Base-by-base conservation (phyloP, 2,797 vertebrate genomes). In the Manis crassicaudata region DNA sequence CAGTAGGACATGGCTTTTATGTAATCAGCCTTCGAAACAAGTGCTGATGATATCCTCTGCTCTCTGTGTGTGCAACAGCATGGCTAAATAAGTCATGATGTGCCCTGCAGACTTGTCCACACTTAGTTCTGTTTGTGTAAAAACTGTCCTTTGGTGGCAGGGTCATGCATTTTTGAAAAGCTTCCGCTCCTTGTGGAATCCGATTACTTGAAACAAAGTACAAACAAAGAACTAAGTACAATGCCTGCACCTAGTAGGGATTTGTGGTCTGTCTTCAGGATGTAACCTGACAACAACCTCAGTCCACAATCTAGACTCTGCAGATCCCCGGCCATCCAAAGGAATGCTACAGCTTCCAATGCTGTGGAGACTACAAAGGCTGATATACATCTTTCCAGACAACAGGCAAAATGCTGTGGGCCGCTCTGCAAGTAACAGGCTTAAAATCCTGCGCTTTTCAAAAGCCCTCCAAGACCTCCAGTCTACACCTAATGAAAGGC, bases 401-500 rank as follows among this genome's bases (percentile, higher is more conserved):
- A 1, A 72, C 77, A 68, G 90, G 77, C 58, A 62, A 86, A 94
- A 75, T n/a, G 35, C 90, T 5, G 17, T 58, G n/a, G 35, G 58
- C 75, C 46, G 4, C 87, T 95, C 80, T 85, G 3, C 76, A 90
- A 94, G 92, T 80, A 77, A 83, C 9, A 88, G 62, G 86, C 79
- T 95, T 70, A 92, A 96, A 12, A 75, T 80, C 92, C 68, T 11
- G 17, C 92, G 70, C 18, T 21, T 88, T 85, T 92, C 90, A 80
- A 96, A 95, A 96, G 80, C 10, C 86, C 46, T 29, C 63, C 0
- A 40, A 94, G 90, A 60, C 76, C 63, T 92, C 63, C 1, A 2
- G 70, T 92, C 82, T 97, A 82, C 85, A 94, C 32, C 63, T 89
- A 95, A 90, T 82, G 73, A 87, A 96, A 96, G 72, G 84, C 84